Percentiles rank a stretch among this genome's conserved stretches.
These are phyloP conservation scores for Mantis religiosa DNA, from an alignment of 2,888 invertebrate genomes.

Conservation along the genomic window DNA sequence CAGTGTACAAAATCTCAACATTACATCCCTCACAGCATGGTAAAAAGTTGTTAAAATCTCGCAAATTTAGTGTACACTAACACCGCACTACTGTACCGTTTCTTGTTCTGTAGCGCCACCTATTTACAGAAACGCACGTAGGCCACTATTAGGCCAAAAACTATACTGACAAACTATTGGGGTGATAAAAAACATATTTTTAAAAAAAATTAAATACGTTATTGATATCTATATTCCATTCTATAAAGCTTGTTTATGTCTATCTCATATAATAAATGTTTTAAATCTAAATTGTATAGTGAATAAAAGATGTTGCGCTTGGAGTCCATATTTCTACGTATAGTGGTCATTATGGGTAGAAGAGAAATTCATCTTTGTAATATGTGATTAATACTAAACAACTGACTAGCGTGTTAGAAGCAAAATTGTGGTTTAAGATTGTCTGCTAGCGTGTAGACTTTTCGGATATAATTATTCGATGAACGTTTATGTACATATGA, in stretches of 20 bases:
- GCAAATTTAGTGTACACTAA: conserved; percentile 13
- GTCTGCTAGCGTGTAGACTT: not conserved
- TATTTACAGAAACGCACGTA: conserved; percentile 28
- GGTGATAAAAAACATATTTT: not conserved
- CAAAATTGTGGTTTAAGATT: not conserved
- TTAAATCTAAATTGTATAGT: not conserved
- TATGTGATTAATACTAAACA: not conserved
- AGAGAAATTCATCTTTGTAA: not conserved
- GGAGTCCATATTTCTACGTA: not conserved
- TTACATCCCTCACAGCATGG: not conserved
- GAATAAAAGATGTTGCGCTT: not conserved
- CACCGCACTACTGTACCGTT: conserved; percentile 27
- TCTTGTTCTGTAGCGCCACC: conserved; percentile 27
- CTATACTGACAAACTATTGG: not conserved
- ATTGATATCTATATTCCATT: not conserved
- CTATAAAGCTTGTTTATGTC: not conserved
- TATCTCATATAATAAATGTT: not conserved
- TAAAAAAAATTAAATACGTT: not conserved
- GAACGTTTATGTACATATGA: no score
- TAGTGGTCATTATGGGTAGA: not conserved
- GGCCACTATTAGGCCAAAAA: conserved; percentile 9
- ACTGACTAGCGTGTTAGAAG: not conserved
- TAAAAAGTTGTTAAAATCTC: conserved; percentile 17
- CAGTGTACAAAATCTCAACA: conserved; percentile 1
- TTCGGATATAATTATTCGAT: no score